Conservation (phyloP, 92 coral and sea anemone genomes). For the Diadumene lineata region DNA sequence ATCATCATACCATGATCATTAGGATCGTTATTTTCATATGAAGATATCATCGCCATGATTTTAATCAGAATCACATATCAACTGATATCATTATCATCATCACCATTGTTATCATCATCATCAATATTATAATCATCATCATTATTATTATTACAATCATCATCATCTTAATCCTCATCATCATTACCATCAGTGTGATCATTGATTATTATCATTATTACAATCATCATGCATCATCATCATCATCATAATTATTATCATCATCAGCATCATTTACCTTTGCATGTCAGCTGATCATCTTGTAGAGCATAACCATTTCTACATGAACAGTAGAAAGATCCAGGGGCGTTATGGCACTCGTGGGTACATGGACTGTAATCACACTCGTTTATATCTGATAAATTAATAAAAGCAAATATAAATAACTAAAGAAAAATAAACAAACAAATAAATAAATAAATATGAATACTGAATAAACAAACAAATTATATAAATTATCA, state of each 20-base stretch:
- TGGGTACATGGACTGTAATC: constrained; percentile 82
- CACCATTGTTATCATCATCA: neutral
- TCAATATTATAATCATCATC: neutral
- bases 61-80: no score
- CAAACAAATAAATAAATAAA: no score
- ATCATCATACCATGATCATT: neutral
- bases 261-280: constrained; percentile 48
- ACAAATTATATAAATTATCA: no score
- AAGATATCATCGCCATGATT: no score
- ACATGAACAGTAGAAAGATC: constrained; percentile 93
- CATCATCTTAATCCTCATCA: neutral
- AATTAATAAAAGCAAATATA: neutral
- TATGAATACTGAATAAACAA: no score
- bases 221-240: neutral
- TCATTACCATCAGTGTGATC: neutral
- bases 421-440: no score
- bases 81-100: neutral
- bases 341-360: constrained; percentile 87
- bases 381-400: constrained; percentile 88
- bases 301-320: constrained; percentile 73
- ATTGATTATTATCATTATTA: neutral
- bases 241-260: neutral
- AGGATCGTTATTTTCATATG: neutral
- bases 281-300: constrained; percentile 70
- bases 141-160: neutral